Base-by-base conservation (phyloP, 2,888 invertebrate species). In the Linnaemya vulpina region DNA sequence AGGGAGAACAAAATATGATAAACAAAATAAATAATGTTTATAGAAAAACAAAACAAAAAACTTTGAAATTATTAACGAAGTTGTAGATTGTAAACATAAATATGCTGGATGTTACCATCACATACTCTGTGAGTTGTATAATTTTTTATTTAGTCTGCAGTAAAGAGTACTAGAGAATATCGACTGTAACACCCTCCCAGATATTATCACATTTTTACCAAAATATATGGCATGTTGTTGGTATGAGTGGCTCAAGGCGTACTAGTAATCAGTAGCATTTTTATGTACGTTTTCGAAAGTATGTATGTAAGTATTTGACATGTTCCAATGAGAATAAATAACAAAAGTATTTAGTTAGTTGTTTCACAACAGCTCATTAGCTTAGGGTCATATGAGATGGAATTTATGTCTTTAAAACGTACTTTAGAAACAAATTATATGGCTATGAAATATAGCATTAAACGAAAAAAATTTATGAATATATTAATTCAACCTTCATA, bases 21-120 rank as follows among this genome's bases (percentile, higher is more conserved):
- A 67, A 74, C 30, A 67, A 43, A 65, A 49, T 11, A 68, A 60
- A 60, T 22, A 73, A 77, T 71, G 20, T 70, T 63, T 67, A 15
- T 20, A 75, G 7, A 55, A 65, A 74, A 75, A 46, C 1, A 51
- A 60, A 62, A 20, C 17, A 78, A 70, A 82, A 75, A 78, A 78
- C 38, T 55, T 80, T 68, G 65, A 82, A 85, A 82, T 82, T 85
- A 78, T 85, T 82, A 82, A 85, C 85, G 75, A 85, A 85, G 78
- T 82, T 82, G 74, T 75, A 77, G 84, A 80, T 84, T 71, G 84
- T 78, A 85, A 81, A 85, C 74, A 38, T 55, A 13, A 13, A 25
- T 53, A 30, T 30, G 71, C 60, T 75, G 49, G 62, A 76, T 67
- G 65, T 73, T 49, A 35, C 20, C 22, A 74, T 51, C 67, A 67